Conservation (phyloP, 2,113 vertebrate genomes). For the Podocnemis expansa region DNA sequence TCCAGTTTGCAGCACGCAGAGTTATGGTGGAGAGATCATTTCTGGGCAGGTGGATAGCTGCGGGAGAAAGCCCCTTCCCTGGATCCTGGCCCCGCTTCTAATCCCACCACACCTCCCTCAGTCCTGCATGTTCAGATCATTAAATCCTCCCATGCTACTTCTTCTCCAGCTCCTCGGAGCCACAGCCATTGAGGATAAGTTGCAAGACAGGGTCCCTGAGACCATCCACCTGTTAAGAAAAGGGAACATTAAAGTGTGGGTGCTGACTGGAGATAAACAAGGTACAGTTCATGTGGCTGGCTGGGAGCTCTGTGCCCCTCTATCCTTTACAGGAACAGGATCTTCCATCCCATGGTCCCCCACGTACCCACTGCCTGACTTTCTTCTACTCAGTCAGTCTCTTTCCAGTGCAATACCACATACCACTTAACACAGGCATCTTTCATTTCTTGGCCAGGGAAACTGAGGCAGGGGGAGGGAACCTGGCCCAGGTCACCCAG, state of each 20-base stretch:
- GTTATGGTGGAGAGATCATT: background rate
- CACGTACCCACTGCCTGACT: background rate
- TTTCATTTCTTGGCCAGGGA: background rate
- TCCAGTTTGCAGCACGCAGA: background rate
- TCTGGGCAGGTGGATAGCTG: background rate
- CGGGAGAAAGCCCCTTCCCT: background rate
- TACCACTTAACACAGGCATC: background rate
- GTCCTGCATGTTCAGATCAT: background rate
- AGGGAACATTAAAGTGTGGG: constrained; percentile 92
- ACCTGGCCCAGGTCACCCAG: rapidly evolving
- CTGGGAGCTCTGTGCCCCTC: too few species aligned
- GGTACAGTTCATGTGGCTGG: constrained; percentile 73
- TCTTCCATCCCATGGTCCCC: background rate
- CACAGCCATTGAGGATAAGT: constrained; percentile 92
- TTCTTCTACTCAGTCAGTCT: background rate
- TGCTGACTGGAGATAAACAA: constrained; percentile 95
- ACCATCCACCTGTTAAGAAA: constrained; percentile 88
- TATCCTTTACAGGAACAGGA: background rate
- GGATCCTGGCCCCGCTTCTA: rapidly evolving
- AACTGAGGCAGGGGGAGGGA: constrained; percentile 17
- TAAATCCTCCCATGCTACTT: background rate
- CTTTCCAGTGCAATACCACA: rapidly evolving
- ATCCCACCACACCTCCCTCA: background rate
- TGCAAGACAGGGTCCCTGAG: constrained; percentile 89
- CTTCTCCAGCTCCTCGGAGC: constrained; percentile 86